Conservation (phyloP, 2,888 invertebrate species). For the Napeogenes sylphis region DNA sequence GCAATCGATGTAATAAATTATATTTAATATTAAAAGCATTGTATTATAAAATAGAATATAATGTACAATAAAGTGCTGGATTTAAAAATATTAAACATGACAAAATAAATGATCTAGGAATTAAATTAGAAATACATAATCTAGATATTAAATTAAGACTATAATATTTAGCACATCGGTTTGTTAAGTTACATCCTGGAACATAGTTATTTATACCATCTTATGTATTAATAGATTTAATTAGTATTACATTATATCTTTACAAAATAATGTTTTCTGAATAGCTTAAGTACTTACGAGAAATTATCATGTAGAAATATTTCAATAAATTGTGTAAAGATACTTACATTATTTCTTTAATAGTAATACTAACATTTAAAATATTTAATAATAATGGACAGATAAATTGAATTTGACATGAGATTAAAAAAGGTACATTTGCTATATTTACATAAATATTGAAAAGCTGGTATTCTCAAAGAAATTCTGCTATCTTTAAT, state of each 20-base stretch:
- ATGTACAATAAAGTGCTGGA: conserved; percentile 50
- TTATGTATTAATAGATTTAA: not conserved
- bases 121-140: conserved; percentile 38
- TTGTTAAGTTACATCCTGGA: conserved; percentile 25
- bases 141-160: conserved; percentile 33
- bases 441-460: not conserved
- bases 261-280: conserved; percentile 13
- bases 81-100: conserved; percentile 26
- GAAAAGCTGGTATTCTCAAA: not conserved
- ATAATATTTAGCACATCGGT: conserved; percentile 20
- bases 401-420: conserved; percentile 29
- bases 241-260: not conserved
- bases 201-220: conserved; percentile 41
- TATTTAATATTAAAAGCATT: conserved; percentile 30
- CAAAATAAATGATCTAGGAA: conserved; percentile 39
- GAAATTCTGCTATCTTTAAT: not conserved
- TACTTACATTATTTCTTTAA: conserved; percentile 58
- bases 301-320: conserved; percentile 58
- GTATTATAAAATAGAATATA: conserved; percentile 62
- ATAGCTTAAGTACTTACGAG: conserved; percentile 46
- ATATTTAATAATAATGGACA: conserved; percentile 35
- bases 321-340: conserved; percentile 60
- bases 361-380: conserved; percentile 30
- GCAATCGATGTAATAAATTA: conserved; percentile 54
- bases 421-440: not conserved